These are phyloP conservation scores for Morpho achilles DNA, from an alignment of 2,888 invertebrate genomes.

Conservation along the genomic window DNA sequence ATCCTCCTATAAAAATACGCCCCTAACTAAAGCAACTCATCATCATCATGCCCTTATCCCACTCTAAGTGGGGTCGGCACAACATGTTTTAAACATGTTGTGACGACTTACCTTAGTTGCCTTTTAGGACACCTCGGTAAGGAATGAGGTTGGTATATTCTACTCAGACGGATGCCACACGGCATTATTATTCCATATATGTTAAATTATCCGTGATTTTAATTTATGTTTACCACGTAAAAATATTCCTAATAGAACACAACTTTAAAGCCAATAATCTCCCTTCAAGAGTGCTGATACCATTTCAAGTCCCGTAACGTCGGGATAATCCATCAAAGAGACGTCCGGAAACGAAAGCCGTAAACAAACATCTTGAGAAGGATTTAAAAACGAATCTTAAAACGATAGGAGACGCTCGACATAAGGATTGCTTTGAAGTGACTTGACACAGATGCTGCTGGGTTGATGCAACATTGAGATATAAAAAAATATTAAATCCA, in stretches of 20 bases:
- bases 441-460: conserved; percentile 15
- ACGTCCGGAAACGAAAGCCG: conserved; percentile 26
- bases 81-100: too few species aligned
- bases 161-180: too few species aligned
- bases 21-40: too few species aligned
- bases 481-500: neutral
- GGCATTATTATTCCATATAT: too few species aligned
- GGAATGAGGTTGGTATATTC: too few species aligned
- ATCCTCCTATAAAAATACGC: too few species aligned
- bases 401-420: conserved; percentile 27
- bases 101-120: too few species aligned
- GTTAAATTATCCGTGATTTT: too few species aligned
- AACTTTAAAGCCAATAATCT: conserved; percentile 6
- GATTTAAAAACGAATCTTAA: conserved; percentile 28
- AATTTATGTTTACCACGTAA: neutral
- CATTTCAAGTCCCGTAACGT: conserved; percentile 18
- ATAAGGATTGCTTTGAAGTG: conserved; percentile 25
- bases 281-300: conserved; percentile 7
- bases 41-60: too few species aligned
- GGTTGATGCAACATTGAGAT: conserved; percentile 4
- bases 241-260: conserved; percentile 4
- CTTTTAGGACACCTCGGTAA: too few species aligned
- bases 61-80: too few species aligned
- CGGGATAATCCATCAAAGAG: conserved; percentile 28
- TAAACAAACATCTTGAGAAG: conserved; percentile 31